These are phyloP conservation scores for Grus americana DNA, from an alignment of 2,113 vertebrate species.

Conservation along the genomic window DNA sequence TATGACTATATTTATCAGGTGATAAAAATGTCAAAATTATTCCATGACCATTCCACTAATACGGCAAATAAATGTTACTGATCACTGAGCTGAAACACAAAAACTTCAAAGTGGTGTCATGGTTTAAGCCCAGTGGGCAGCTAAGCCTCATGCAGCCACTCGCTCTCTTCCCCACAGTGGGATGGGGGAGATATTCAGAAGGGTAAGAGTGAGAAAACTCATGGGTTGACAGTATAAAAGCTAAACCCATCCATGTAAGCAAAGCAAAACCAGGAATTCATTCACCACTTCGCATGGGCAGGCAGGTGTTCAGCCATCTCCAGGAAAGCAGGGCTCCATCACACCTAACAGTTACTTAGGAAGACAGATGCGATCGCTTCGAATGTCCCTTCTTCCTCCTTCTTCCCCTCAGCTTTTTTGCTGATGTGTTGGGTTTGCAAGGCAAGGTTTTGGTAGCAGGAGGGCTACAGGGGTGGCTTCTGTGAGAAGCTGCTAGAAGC, in stretches of 20 bases:
- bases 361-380: background rate
- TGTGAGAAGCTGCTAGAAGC: no score
- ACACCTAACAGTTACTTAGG: fast-evolving
- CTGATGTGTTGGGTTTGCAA: background rate
- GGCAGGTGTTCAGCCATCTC: background rate
- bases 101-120: background rate
- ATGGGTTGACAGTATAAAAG: background rate
- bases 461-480: no score
- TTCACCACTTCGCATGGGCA: fast-evolving
- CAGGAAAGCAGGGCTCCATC: background rate
- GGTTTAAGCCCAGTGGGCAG: background rate
- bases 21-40: background rate
- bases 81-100: background rate
- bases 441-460: no score
- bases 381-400: background rate
- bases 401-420: background rate
- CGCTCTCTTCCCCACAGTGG: background rate
- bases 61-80: background rate
- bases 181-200: background rate
- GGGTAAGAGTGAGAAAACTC: background rate
- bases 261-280: background rate
- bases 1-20: background rate
- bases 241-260: background rate
- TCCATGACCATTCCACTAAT: background rate
- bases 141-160: background rate